phyloP scores from a whole-genome alignment of 2,113 vertebrate species.

The Cavia aperea region DNA sequence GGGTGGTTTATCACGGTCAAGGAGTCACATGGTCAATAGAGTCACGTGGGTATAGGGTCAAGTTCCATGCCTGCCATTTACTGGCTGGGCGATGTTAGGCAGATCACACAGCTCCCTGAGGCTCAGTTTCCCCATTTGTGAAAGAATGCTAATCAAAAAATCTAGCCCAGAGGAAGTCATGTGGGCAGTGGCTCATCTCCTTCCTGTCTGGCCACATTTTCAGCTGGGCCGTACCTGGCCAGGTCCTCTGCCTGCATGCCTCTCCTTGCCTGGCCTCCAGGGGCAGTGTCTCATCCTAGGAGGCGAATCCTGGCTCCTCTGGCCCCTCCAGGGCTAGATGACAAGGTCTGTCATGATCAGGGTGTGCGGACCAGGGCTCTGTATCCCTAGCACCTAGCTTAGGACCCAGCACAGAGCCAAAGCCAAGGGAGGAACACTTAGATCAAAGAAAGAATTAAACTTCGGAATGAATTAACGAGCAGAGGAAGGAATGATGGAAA shows the following conservation, averaged over 20 bases:
- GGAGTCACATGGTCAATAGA: background rate
- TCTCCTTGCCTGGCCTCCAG: background rate
- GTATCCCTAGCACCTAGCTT: background rate
- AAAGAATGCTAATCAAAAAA: background rate
- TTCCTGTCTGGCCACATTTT: background rate
- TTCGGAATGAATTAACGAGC: background rate
- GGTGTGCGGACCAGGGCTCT: background rate
- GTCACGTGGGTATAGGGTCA: background rate
- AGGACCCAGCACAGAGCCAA: background rate
- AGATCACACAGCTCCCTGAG: background rate
- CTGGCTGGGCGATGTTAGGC: background rate
- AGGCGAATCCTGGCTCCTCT: background rate
- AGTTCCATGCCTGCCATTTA: background rate
- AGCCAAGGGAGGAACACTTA: background rate
- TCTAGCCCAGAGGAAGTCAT: background rate
- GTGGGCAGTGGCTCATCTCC: rapidly evolving
- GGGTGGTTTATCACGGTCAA: background rate
- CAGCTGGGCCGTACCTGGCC: too few species aligned
- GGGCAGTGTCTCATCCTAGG: background rate
- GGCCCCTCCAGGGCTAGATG: background rate
- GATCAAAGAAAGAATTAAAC: background rate
- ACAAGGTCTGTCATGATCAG: too few species aligned
- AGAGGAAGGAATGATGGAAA: background rate
- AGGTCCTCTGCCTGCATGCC: background rate
- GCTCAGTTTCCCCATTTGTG: background rate